Conservation (phyloP, 2,888 invertebrate genomes). For the Sipha maydis region DNA sequence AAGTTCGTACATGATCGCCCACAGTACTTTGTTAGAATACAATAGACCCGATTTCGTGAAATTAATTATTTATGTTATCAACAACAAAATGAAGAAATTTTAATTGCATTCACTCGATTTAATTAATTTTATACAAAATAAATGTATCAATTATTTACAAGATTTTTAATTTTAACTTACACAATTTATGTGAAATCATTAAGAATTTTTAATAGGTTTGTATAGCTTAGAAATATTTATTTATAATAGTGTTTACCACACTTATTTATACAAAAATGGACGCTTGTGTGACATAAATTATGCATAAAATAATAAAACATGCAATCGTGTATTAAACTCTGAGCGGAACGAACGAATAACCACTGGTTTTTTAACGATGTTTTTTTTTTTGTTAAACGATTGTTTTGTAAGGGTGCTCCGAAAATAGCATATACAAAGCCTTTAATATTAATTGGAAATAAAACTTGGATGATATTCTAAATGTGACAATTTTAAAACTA, state of each 20-base stretch:
- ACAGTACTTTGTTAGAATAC: too few relatives aligned
- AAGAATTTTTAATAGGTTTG: not conserved
- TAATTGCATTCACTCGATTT: not conserved
- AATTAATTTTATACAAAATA: not conserved
- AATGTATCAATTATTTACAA: not conserved
- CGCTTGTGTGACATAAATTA: not conserved
- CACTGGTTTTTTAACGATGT: not conserved
- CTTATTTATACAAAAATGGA: not conserved
- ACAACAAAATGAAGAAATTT: not conserved
- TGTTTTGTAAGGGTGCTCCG: not conserved
- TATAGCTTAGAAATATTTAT: too few relatives aligned
- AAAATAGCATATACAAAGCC: not conserved
- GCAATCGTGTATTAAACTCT: not conserved
- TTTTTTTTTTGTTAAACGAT: not conserved
- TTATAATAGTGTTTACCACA: not conserved
- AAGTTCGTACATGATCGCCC: too few relatives aligned
- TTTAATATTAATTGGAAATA: not conserved
- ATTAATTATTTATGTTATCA: not conserved
- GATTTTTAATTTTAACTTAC: not conserved
- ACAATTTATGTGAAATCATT: not conserved
- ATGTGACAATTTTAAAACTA: too few relatives aligned
- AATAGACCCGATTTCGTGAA: not conserved
- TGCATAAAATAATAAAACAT: not conserved
- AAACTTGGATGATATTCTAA: too few relatives aligned
- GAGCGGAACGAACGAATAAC: not conserved